phyloP scores from a whole-genome alignment of 2,797 vertebrate species.

The Scomberomorus guttatus region DNA sequence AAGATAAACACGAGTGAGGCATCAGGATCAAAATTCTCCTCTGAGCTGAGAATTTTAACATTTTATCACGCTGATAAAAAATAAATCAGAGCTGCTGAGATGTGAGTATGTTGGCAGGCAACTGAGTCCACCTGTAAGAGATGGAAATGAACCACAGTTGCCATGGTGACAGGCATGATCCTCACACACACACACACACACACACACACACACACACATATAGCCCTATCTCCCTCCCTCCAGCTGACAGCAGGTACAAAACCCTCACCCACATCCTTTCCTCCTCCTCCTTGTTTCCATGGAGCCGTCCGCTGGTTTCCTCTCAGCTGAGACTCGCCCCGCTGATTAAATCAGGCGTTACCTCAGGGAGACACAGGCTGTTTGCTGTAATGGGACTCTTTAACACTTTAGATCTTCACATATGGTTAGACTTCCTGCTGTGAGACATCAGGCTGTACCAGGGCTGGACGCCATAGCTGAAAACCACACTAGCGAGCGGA shows the following conservation, averaged over 20 bases:
- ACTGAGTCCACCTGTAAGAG: neutral
- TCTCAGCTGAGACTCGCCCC: neutral
- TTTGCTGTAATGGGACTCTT: neutral
- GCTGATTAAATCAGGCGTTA: conserved; percentile 52
- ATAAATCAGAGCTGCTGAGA: too few species aligned
- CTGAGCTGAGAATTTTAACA: too few species aligned
- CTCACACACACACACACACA: conserved; percentile 1
- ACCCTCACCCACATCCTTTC: neutral
- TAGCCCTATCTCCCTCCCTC: neutral
- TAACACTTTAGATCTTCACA: neutral
- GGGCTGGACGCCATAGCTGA: too few species aligned
- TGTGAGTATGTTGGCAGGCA: too few species aligned
- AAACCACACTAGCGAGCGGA: too few species aligned
- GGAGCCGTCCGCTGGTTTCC: conserved; percentile 15
- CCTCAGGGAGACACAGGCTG: conserved; percentile 15
- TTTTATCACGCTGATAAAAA: neutral
- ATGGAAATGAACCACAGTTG: conserved; percentile 19
- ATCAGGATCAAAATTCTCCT: neutral
- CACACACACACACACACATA: too few species aligned
- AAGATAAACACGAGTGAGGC: neutral
- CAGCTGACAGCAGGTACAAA: neutral
- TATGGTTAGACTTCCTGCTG: neutral
- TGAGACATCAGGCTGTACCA: too few species aligned
- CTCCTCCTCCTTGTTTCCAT: conserved; percentile 31
- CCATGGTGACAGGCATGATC: conserved; percentile 29